Conservation (phyloP, 2,888 invertebrate genomes). For the Pseudoips prasinana region DNA sequence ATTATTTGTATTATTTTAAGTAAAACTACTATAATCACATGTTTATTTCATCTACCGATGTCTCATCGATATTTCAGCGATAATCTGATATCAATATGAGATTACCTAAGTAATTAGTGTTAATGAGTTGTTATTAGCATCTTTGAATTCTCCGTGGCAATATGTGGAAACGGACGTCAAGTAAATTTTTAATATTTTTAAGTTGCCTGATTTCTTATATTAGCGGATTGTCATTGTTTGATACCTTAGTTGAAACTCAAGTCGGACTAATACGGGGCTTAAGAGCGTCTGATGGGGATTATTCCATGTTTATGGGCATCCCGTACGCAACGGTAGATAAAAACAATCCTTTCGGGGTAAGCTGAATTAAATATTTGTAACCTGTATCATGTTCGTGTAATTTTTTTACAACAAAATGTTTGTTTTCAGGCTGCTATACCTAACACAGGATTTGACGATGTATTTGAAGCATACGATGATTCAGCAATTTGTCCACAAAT, state of each 20-base stretch:
- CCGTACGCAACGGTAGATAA: neutral
- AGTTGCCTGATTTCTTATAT: neutral
- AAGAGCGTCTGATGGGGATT: neutral
- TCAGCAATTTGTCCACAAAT: constrained; percentile 29
- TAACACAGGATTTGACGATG: constrained; percentile 19
- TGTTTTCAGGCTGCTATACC: constrained; percentile 23
- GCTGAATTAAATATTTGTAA: neutral
- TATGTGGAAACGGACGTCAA: neutral
- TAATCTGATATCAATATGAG: no score
- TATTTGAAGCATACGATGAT: constrained; percentile 31
- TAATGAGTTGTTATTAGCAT: no score
- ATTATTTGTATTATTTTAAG: no score
- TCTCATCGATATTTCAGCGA: no score
- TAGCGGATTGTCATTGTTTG: neutral
- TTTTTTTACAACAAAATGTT: no score
- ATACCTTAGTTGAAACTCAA: neutral
- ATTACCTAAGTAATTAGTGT: no score
- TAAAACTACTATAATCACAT: no score
- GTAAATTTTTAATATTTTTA: neutral
- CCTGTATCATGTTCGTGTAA: no score
- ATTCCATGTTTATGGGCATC: neutral
- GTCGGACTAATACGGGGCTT: neutral
- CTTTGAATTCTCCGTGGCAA: neutral
- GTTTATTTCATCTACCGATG: no score
- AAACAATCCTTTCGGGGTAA: constrained; percentile 1